phyloP scores from a whole-genome alignment of 2,113 vertebrate genomes.

The Gobiocypris rarus region DNA sequence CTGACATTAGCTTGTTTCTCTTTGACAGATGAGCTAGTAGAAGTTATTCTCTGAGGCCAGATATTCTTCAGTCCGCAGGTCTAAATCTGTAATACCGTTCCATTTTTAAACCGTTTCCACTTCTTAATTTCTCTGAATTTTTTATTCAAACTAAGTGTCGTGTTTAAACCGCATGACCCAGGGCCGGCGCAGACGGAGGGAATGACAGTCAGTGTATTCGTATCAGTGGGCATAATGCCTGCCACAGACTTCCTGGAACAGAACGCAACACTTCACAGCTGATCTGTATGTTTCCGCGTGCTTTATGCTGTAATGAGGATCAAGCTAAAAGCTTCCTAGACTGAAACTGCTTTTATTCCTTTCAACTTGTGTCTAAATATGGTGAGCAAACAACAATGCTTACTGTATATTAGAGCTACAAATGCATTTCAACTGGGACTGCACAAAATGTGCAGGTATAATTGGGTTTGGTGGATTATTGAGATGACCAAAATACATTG shows the following conservation, averaged over 20 bases:
- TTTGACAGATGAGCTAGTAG: neutral
- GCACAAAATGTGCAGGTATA: neutral
- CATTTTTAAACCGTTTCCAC: neutral
- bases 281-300: conserved; percentile 37
- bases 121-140: neutral
- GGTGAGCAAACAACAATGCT: neutral
- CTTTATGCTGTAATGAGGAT: conserved; percentile 29
- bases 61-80: conserved; percentile 13
- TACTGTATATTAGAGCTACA: neutral
- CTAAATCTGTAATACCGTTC: neutral
- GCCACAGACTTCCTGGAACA: conserved; percentile 59
- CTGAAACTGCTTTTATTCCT: neutral
- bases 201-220: conserved; percentile 1
- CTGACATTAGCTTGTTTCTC: neutral
- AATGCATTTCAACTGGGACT: neutral
- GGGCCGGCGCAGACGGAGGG: neutral
- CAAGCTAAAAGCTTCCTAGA: conserved; percentile 16
- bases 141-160: neutral
- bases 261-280: conserved; percentile 59
- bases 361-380: neutral
- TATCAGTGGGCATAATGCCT: conserved; percentile 23
- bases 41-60: neutral
- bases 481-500: too few relatives aligned
- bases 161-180: neutral
- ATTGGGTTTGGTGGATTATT: neutral